These are phyloP conservation scores for Zaprionus vittiger DNA, from an alignment of 1,140 invertebrate species.

Conservation along the genomic window DNA sequence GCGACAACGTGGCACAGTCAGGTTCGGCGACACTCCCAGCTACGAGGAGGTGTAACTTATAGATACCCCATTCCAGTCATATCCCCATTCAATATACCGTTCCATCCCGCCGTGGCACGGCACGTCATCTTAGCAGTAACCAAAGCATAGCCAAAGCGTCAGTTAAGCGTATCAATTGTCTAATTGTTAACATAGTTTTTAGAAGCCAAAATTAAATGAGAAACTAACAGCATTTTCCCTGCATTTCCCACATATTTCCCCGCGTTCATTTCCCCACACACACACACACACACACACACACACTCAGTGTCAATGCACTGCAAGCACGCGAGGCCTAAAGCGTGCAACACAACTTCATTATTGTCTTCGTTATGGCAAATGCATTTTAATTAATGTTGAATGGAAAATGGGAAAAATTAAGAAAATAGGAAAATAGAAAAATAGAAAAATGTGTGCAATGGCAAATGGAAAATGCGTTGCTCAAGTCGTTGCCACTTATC, in stretches of 20 bases:
- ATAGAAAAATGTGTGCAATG: background rate
- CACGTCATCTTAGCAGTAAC: slow-evolving; percentile 40
- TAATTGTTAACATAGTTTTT: slow-evolving; percentile 50
- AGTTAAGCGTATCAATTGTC: slow-evolving; percentile 51
- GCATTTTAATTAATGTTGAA: slow-evolving; percentile 72
- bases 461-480: slow-evolving; percentile 18
- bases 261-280: slow-evolving; percentile 21
- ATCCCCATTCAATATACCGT: background rate
- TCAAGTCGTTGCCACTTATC: slow-evolving; percentile 54
- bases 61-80: background rate
- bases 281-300: slow-evolving; percentile 15
- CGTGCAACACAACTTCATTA: slow-evolving; percentile 29
- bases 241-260: slow-evolving; percentile 45
- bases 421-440: background rate
- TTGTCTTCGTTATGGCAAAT: slow-evolving; percentile 45
- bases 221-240: slow-evolving; percentile 18
- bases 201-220: slow-evolving; percentile 35
- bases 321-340: slow-evolving; percentile 51
- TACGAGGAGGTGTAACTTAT: slow-evolving; percentile 56
- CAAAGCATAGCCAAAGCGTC: slow-evolving; percentile 68
- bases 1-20: slow-evolving; percentile 64
- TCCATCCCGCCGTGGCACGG: background rate
- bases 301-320: slow-evolving; percentile 57
- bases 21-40: slow-evolving; percentile 67
- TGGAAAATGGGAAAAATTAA: slow-evolving; percentile 1